Conservation (phyloP, 2,113 vertebrate genomes). For the Phrynosoma platyrhinos region DNA sequence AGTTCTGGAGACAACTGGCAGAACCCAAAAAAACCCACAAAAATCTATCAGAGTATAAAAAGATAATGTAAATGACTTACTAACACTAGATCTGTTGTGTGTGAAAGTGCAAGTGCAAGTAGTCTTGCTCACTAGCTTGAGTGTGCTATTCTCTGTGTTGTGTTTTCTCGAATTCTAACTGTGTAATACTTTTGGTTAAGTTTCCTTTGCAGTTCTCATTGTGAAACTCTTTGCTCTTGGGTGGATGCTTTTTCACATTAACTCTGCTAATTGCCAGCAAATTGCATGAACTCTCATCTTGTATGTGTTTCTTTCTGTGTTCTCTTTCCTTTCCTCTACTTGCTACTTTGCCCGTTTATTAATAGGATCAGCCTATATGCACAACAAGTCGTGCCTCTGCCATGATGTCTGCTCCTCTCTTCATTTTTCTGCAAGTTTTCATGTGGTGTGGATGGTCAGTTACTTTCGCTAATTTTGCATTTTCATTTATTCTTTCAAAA, state of each 20-base stretch:
- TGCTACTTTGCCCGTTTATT: constrained; percentile 85
- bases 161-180: constrained; percentile 67
- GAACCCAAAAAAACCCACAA: too few relatives aligned
- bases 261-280: constrained; percentile 81
- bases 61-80: too few relatives aligned
- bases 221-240: constrained; percentile 77
- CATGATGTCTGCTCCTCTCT: constrained; percentile 80
- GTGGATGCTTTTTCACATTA: constrained; percentile 75
- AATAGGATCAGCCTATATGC: constrained; percentile 92
- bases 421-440: constrained; percentile 95
- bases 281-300: constrained; percentile 84
- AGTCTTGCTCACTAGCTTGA: constrained; percentile 73
- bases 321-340: constrained; percentile 82
- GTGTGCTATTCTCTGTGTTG: constrained; percentile 71
- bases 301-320: constrained; percentile 84
- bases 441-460: constrained; percentile 95
- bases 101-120: constrained; percentile 80
- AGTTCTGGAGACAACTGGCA: neutral
- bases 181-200: constrained; percentile 70
- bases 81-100: constrained; percentile 57
- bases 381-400: constrained; percentile 87
- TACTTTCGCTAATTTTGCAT: constrained; percentile 83
- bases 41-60: neutral
- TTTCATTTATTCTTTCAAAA: constrained; percentile 49
- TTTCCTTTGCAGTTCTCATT: constrained; percentile 72